phyloP scores from a whole-genome alignment of 2,113 vertebrate species.

The Panthera leo region DNA sequence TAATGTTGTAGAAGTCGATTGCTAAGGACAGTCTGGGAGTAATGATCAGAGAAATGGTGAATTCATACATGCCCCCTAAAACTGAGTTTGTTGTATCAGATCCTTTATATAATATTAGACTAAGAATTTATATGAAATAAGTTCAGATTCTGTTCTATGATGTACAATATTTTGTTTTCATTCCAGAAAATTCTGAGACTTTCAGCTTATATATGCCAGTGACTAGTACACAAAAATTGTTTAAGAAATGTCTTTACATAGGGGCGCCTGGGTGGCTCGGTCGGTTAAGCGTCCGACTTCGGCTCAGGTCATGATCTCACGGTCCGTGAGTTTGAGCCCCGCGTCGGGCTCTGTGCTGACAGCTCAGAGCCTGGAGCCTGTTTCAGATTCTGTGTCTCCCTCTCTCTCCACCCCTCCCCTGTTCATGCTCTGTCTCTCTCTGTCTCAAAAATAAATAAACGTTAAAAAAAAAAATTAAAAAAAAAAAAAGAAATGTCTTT shows the following conservation, averaged over 20 bases:
- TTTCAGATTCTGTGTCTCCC: no score
- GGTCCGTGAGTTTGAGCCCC: no score
- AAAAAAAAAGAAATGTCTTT: background rate
- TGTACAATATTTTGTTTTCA: background rate
- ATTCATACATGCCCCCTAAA: background rate
- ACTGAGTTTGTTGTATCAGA: background rate
- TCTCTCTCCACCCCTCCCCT: no score
- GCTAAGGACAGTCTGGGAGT: background rate
- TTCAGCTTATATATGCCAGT: background rate
- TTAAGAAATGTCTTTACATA: background rate
- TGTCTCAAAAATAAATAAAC: no score
- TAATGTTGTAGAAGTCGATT: background rate
- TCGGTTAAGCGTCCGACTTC: no score
- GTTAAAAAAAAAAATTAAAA: no score
- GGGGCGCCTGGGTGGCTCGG: no score
- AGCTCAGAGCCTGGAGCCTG: no score
- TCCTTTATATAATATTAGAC: background rate
- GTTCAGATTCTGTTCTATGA: background rate
- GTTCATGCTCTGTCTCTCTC: no score
- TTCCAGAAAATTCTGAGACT: background rate
- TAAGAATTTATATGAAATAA: background rate
- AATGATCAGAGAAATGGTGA: background rate
- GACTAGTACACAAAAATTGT: background rate
- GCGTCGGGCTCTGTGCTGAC: no score
- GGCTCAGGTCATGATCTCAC: no score